Base-by-base conservation (phyloP, 2,113 vertebrate species). In the Sterna hirundo region DNA sequence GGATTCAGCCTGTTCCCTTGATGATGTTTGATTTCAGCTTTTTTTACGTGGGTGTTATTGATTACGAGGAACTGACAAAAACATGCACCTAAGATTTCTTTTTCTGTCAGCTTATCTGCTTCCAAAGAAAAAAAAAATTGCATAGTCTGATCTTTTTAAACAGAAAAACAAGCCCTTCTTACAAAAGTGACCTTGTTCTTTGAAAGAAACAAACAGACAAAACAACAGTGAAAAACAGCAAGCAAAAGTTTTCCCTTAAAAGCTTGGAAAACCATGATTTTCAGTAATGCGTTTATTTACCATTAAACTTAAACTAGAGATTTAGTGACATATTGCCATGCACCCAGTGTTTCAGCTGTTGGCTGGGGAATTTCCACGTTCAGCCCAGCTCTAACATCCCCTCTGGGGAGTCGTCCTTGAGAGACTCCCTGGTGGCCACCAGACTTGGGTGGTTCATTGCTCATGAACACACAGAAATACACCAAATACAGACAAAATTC, bases 401-500 rank as follows among this genome's bases (percentile, higher is more conserved):
- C 44, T 1, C 0, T 1, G 10, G 8, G 10, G 26, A 60, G 13
- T 10, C 0, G 0, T 20, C 58, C 68, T 47, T n/a, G 58, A n/a
- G 5, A 42, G 6, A 32, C 5, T 82, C 12, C 22, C n/a, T 1
- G 0, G 17, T 18, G 25, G 29, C 44, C 46, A 22, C 38, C 13
- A 19, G 13, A 27, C 66, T 29, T 54, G 19, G 7, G 49, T 12
- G 12, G 3, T 29, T 72, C 79, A 2, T 11, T 68, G 61, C 15
- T 61, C 10, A 23, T 14, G 27, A 62, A 22, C 42, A 40, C 34
- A 13, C 3, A 86, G 23, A 60, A 36, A 47, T 14, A 12, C 10
- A 30, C 2, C 10, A 58, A 60, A 80, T 54, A 21, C 21, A 81
- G 8, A 44, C 36, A 44, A 13, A 77, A 86, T 15, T 4, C 5